Conservation (phyloP, 1,140 invertebrate species). For the Goniozus legneri region DNA sequence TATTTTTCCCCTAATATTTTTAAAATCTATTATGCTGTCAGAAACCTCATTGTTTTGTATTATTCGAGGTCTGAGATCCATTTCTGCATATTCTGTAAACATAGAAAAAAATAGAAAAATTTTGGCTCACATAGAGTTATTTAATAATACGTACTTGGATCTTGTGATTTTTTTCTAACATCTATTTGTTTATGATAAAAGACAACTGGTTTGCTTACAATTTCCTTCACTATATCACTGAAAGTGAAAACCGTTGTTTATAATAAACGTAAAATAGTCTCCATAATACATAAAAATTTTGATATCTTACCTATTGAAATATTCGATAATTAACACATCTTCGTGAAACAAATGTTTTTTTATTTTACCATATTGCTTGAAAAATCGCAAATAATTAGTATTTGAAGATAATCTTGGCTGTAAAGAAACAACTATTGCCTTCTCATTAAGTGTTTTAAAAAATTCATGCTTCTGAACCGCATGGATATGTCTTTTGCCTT, state of each 20-base stretch:
- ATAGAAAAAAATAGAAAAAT: background rate
- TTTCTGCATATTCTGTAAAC: background rate
- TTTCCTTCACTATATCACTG: constrained; percentile 25
- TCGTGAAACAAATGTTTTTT: constrained; percentile 23
- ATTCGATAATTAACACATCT: constrained; percentile 36
- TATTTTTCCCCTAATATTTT: constrained; percentile 13
- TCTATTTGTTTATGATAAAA: constrained; percentile 25
- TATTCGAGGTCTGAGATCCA: too few species aligned
- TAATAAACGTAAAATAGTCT: background rate
- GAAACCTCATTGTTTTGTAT: background rate
- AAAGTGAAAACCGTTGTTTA: constrained; percentile 7
- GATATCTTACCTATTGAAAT: constrained; percentile 28
- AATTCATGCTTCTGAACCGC: too few species aligned
- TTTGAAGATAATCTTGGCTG: too few species aligned
- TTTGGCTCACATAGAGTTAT: background rate
- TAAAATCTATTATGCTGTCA: background rate
- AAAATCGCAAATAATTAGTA: too few species aligned
- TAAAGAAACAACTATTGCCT: too few species aligned
- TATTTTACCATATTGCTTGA: too few species aligned
- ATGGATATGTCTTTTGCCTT: too few species aligned
- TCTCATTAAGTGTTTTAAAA: too few species aligned
- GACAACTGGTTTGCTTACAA: constrained; percentile 28
- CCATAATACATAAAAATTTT: background rate
- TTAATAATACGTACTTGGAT: constrained; percentile 20
- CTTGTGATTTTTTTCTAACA: constrained; percentile 19